A percentile compares a stretch with the other conserved stretches of the same genome.
These are phyloP conservation scores for Poliocrania exsul DNA, from an alignment of 2,797 vertebrate species.

Conservation along the genomic window DNA sequence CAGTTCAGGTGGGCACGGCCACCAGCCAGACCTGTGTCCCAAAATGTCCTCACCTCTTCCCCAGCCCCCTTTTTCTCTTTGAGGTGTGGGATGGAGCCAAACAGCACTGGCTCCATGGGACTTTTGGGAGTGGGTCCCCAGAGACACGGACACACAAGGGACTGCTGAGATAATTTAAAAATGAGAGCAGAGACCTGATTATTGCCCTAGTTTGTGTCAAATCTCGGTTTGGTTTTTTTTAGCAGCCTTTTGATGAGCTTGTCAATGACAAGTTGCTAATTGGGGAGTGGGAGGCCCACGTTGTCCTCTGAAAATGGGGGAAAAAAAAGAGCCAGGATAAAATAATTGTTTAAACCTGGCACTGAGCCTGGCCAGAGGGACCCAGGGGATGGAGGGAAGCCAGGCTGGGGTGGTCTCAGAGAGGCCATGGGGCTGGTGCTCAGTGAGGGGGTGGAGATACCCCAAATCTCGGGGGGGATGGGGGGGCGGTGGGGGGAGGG, in stretches of 20 bases:
- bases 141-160: not conserved
- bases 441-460: rapidly evolving
- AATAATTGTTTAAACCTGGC: not conserved
- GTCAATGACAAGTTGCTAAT: conserved; percentile 13
- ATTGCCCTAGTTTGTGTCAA: conserved; percentile 13
- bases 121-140: not conserved
- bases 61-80: not conserved
- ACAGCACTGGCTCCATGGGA: rapidly evolving
- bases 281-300: not conserved
- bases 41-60: not conserved
- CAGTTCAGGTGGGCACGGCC: rapidly evolving
- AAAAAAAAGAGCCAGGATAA: not conserved
- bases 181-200: conserved; percentile 15
- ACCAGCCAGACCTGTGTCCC: not conserved
- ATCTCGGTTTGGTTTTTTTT: not conserved
- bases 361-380: not conserved
- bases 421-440: not conserved
- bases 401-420: not conserved
- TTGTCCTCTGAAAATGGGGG: not conserved
- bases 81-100: not conserved
- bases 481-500: no score
- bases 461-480: not conserved
- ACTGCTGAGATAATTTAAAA: not conserved
- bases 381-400: not conserved
- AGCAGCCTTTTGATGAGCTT: not conserved